phyloP scores from a whole-genome alignment of 2,888 invertebrate genomes.

The Acrocyrtus sp. region DNA sequence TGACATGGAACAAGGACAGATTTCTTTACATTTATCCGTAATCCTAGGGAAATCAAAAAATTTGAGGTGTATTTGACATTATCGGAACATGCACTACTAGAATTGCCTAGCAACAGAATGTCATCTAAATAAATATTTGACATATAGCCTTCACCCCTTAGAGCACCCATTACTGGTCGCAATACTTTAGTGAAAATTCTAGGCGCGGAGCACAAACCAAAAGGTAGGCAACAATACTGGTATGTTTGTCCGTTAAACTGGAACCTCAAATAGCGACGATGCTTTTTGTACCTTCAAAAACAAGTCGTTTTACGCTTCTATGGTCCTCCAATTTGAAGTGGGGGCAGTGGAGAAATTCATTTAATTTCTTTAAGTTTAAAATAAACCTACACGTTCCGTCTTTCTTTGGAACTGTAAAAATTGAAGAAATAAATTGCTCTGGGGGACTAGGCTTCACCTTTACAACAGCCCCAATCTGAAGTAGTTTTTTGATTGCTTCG shows the following conservation, averaged over 20 bases:
- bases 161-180: conserved; percentile 14
- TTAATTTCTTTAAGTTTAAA: conserved; percentile 44
- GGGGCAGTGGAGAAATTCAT: conserved; percentile 23
- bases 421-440: conserved; percentile 24
- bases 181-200: conserved; percentile 37
- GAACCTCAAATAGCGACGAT: conserved; percentile 32
- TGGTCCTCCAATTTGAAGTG: conserved; percentile 51
- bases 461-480: neutral
- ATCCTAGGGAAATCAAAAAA: neutral
- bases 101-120: neutral
- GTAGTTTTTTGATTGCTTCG: neutral
- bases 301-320: conserved; percentile 14
- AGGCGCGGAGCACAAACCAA: conserved; percentile 36
- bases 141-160: neutral
- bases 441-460: neutral
- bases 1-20: neutral
- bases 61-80: neutral
- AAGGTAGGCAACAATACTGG: conserved; percentile 30
- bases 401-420: conserved; percentile 41
- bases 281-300: neutral
- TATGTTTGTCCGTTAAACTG: conserved; percentile 10
- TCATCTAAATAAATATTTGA: neutral
- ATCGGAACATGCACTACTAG: neutral
- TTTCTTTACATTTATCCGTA: neutral
- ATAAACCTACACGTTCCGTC: conserved; percentile 29